Evolutionary conservation across 2,888 invertebrate species (phyloP), one percentile per base, ranked within the genome.

Genomic region (Ochropleura plecta): DNA sequence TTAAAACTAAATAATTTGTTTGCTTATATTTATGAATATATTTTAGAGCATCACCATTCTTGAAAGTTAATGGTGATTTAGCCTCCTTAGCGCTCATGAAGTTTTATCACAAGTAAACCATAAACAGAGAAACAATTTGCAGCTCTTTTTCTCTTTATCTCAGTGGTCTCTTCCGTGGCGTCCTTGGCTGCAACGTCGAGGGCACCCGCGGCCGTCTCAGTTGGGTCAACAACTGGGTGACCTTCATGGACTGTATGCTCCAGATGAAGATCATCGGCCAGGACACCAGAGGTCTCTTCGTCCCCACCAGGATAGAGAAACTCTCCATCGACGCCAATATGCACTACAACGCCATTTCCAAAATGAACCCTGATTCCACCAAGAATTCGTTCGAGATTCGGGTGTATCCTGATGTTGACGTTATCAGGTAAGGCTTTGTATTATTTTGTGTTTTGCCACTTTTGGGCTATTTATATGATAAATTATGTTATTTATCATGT

Each of bases 211-310:
- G 97, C 1, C 93, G 94, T 42, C 91, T 97, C 9, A 92, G 96
- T 70, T 99, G 98, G 98, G 96, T 97, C 67, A 97, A 97, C 88
- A 98, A 98, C 94, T 99, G 99, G 99, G 97, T 98, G 10, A 97
- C 98, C 5, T 98, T 98, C 93, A 97, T 99, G 95, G 99, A 99
- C 94, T 98, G 98, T 53, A 98, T 99, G 97, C 96, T 99, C 18
- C 99, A 99, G 93, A 97, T 98, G 88, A 97, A 97, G 87, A 97
- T 99, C 67, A 92, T 98, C 46, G 97, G 97, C 46, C 96, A 97
- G 74, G 97, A 98, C 82, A 97, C 97, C 0, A 97, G 98, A 46
- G 97, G 97, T 5, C 97, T 98, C 6, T 97, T 97, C 88, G 97
- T 98, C 0, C 98, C 99, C 0, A 98, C 98, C 0, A 97, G 98